phyloP scores from a whole-genome alignment of 2,888 invertebrate species.

The Nomada ferruginata region DNA sequence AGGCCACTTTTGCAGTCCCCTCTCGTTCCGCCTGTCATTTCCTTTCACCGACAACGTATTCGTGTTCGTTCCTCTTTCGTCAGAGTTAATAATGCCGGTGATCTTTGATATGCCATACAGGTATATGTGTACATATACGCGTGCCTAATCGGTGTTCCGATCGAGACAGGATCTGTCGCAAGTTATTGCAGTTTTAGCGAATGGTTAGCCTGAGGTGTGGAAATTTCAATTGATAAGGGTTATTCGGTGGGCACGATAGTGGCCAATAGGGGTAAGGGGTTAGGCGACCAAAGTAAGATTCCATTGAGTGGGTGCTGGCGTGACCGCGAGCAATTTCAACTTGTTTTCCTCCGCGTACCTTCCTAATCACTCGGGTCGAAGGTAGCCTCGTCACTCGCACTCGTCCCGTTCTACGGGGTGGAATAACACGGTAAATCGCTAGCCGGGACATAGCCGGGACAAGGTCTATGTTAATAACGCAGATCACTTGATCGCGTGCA shows the following conservation, averaged over 20 bases:
- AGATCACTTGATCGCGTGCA: conserved; percentile 81
- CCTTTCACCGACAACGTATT: conserved; percentile 6
- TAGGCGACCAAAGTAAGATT: conserved; percentile 26
- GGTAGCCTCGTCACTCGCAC: conserved; percentile 55
- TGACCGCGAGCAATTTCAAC: conserved; percentile 79
- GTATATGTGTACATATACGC: background rate
- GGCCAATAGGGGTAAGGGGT: background rate
- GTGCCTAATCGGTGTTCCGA: conserved; percentile 6
- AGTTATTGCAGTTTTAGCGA: conserved; percentile 45
- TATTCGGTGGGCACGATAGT: background rate
- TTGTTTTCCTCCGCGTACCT: conserved; percentile 36
- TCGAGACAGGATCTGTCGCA: conserved; percentile 20
- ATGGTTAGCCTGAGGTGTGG: background rate
- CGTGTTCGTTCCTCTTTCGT: background rate
- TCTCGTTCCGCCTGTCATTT: conserved; percentile 27
- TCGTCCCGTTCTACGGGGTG: conserved; percentile 54
- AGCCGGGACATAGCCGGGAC: conserved; percentile 75
- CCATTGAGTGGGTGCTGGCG: conserved; percentile 67
- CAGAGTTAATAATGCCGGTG: background rate
- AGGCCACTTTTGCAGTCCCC: conserved; percentile 8
- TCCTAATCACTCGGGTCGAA: conserved; percentile 46
- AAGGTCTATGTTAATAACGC: conserved; percentile 83
- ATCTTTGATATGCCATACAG: background rate
- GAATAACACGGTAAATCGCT: conserved; percentile 71
- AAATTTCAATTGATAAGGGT: conserved; percentile 6